Conservation (phyloP, 2,113 vertebrate genomes). For the Trachemys scripta region DNA sequence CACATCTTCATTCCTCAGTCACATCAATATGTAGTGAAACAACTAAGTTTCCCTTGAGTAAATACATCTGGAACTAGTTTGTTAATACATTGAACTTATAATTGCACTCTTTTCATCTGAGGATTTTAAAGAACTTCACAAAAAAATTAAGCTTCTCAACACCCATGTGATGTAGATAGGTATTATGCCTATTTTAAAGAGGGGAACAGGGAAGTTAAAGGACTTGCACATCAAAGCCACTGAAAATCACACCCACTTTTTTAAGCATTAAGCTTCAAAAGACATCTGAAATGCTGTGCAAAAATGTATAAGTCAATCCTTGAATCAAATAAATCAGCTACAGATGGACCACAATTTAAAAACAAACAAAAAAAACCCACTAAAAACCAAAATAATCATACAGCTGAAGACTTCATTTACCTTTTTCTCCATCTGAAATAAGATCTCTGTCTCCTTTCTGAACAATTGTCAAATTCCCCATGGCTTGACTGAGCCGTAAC, state of each 20-base stretch:
- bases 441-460: slow-evolving; percentile 94
- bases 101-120: not conserved
- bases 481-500: slow-evolving; percentile 89
- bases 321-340: not conserved
- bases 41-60: not conserved
- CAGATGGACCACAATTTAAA: not conserved
- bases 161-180: not conserved
- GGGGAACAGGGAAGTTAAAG: not conserved
- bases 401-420: slow-evolving; percentile 77
- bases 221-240: not conserved
- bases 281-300: not conserved
- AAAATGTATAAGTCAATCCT: not conserved
- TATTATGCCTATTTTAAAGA: not conserved
- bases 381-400: not conserved
- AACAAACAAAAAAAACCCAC: not conserved
- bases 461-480: slow-evolving; percentile 94
- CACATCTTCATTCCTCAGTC: not conserved
- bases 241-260: not conserved
- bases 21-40: not conserved
- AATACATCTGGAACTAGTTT: not conserved
- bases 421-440: slow-evolving; percentile 91
- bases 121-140: not conserved
- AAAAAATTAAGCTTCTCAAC: not conserved
- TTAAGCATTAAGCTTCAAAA: not conserved
- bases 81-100: not conserved